phyloP scores from a whole-genome alignment of 2,888 invertebrate species.

The Lingula anatina region DNA sequence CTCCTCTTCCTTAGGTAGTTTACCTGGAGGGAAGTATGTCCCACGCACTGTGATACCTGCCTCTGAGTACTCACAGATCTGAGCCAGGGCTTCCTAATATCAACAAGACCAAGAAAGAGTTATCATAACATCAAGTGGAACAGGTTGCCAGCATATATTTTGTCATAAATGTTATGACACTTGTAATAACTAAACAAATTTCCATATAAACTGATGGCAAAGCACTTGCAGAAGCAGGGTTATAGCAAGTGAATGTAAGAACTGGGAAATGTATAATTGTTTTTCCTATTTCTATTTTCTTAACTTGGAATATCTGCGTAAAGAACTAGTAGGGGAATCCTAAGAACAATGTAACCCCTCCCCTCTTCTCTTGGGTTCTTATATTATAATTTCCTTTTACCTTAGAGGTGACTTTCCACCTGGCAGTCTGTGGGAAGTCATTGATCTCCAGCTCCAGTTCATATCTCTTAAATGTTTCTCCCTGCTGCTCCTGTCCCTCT shows the following conservation, averaged over 20 bases:
- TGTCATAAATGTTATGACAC: slow-evolving; percentile 18
- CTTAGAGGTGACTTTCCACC: slow-evolving; percentile 97
- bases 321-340: no score
- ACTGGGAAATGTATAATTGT: no score
- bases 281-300: no score
- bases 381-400: slow-evolving; percentile 55
- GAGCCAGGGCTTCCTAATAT: slow-evolving; percentile 84
- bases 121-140: neutral
- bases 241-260: neutral
- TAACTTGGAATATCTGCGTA: no score
- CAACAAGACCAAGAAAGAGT: neutral
- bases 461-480: slow-evolving; percentile 62
- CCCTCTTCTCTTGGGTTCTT: neutral
- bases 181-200: slow-evolving; percentile 1
- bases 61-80: slow-evolving; percentile 98
- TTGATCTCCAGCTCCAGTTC: slow-evolving; percentile 99
- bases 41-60: slow-evolving; percentile 98
- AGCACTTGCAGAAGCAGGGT: neutral
- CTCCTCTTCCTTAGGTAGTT: slow-evolving; percentile 66
- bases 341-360: neutral
- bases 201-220: no score
- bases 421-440: slow-evolving; percentile 98
- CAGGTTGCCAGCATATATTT: no score
- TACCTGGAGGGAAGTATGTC: slow-evolving; percentile 83
- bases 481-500: slow-evolving; percentile 39